A percentile compares a stretch with the other conserved stretches of the same genome.
phyloP scores from a whole-genome alignment of 1,140 invertebrate genomes.

The Maconellicoccus hirsutus region DNA sequence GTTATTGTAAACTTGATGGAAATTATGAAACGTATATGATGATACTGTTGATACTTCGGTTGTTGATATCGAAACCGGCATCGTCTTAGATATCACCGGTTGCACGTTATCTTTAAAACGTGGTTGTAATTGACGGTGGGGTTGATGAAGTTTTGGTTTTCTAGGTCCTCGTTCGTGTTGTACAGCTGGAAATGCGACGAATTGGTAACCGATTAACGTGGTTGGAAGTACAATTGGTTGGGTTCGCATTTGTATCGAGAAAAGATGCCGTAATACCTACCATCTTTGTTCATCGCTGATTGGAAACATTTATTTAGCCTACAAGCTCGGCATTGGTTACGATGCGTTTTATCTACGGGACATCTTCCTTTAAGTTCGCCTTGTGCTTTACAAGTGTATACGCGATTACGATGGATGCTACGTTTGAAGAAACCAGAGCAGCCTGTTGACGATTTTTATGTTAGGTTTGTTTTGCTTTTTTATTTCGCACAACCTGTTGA shows the following conservation, averaged over 20 bases:
- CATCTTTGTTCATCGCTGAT: conserved; percentile 97
- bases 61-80: not conserved
- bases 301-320: conserved; percentile 92
- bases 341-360: conserved; percentile 91
- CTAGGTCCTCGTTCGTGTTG: conserved; percentile 93
- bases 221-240: too few relatives aligned
- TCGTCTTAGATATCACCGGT: not conserved
- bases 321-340: conserved; percentile 95
- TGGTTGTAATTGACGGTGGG: not conserved
- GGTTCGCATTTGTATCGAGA: too few relatives aligned
- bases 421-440: conserved; percentile 96
- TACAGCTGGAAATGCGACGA: conserved; percentile 62
- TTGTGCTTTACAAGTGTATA: conserved; percentile 92
- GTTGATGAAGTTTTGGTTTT: conserved; percentile 62
- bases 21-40: not conserved
- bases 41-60: not conserved
- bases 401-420: conserved; percentile 86
- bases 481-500: too few relatives aligned
- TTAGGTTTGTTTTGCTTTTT: not conserved
- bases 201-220: too few relatives aligned
- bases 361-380: conserved; percentile 84
- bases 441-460: conserved; percentile 42
- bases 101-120: not conserved
- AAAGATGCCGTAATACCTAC: conserved; percentile 50
- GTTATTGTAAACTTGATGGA: not conserved